Evolutionary conservation across 1,140 invertebrate species (phyloP).

Genomic region (Aphelinus atriplicis): DNA sequence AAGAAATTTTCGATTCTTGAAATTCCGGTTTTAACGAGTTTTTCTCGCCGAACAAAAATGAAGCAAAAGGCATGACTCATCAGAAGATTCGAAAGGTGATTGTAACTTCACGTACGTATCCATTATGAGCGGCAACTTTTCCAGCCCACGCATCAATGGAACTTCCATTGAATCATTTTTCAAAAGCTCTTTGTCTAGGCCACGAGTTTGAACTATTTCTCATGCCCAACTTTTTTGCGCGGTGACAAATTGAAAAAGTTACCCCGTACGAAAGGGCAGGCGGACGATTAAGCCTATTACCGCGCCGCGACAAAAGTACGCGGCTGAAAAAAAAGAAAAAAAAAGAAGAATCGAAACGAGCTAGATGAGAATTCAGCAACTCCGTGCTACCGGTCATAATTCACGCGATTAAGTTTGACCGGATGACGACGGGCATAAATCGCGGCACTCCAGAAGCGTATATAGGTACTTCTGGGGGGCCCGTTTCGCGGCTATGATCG

Average conservation of each 20-base stretch:
- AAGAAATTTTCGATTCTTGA: not conserved
- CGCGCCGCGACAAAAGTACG: not conserved
- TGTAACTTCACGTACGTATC: slow-evolving; percentile 28
- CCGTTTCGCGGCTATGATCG: not conserved
- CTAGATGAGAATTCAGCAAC: not conserved
- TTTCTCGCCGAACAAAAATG: not conserved
- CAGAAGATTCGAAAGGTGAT: not conserved
- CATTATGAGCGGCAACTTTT: not conserved
- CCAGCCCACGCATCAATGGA: slow-evolving; percentile 18
- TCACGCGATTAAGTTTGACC: slow-evolving; percentile 5
- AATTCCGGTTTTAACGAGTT: too few relatives aligned
- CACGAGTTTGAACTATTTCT: slow-evolving; percentile 31
- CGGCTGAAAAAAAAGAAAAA: too few relatives aligned
- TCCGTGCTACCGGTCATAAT: not conserved
- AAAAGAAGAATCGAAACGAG: too few relatives aligned
- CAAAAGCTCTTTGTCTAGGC: slow-evolving; percentile 34
- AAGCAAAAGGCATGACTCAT: not conserved
- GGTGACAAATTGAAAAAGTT: slow-evolving; percentile 43
- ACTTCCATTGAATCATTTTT: slow-evolving; percentile 33
- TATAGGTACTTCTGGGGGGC: not conserved
- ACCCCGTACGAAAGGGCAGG: slow-evolving; percentile 16
- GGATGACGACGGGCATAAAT: slow-evolving; percentile 8
- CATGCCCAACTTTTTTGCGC: slow-evolving; percentile 31
- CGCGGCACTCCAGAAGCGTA: not conserved
- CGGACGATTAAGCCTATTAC: slow-evolving; percentile 41